Conservation (phyloP, 2,797 vertebrate genomes). For the Falco rusticolus region DNA sequence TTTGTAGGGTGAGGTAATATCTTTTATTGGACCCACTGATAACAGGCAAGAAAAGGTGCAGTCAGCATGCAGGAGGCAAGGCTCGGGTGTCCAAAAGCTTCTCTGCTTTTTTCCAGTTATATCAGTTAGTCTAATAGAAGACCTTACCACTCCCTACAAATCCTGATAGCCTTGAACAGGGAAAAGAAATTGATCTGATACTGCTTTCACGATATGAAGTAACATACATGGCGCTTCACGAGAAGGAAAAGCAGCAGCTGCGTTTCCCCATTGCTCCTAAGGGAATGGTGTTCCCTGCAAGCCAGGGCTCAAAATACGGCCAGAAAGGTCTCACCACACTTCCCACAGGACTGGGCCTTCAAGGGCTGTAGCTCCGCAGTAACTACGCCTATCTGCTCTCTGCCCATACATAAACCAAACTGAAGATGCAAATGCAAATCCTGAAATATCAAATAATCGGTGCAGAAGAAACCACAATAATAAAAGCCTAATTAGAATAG, state of each 20-base stretch:
- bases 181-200: background rate
- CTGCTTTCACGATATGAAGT: background rate
- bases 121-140: background rate
- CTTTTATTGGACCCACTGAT: background rate
- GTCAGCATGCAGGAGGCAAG: background rate
- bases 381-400: conserved; percentile 6
- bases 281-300: background rate
- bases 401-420: conserved; percentile 12
- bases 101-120: background rate
- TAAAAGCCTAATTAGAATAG: conserved; percentile 74
- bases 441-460: conserved; percentile 61
- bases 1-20: conserved; percentile 4
- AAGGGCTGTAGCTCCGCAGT: background rate
- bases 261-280: background rate
- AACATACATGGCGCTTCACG: background rate
- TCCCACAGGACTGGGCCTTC: background rate
- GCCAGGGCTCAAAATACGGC: background rate
- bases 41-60: background rate
- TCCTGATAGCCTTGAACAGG: background rate
- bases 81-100: background rate
- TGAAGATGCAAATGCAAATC: conserved; percentile 39
- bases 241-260: background rate
- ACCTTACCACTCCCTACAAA: background rate
- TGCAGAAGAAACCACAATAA: conserved; percentile 63
- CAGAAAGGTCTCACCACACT: background rate